These are phyloP conservation scores for Rhinolophus sinicus DNA, from an alignment of 2,113 vertebrate species.

Conservation along the genomic window DNA sequence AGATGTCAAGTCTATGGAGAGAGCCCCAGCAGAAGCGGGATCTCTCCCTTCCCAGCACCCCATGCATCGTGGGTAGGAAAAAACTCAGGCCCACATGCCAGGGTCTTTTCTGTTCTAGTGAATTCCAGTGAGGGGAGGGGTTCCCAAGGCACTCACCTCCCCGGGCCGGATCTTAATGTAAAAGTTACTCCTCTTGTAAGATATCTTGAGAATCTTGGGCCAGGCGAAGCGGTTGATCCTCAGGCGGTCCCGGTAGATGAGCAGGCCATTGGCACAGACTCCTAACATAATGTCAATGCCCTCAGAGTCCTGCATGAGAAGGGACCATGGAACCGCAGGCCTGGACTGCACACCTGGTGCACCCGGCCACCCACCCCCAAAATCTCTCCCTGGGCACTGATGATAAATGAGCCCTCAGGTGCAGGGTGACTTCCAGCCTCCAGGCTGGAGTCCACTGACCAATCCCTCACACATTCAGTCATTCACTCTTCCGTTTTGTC, in stretches of 20 bases:
- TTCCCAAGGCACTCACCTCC: constrained; percentile 88
- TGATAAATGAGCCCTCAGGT: not conserved
- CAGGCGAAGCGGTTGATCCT: constrained; percentile 99
- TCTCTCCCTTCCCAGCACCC: not conserved
- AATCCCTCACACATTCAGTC: not conserved
- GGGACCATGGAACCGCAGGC: not conserved
- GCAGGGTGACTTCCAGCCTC: not conserved
- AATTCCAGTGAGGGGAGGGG: not conserved
- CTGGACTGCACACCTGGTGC: not conserved
- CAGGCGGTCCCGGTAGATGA: constrained; percentile 97
- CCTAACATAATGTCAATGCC: constrained; percentile 99
- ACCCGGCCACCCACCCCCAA: not conserved
- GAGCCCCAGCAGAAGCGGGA: not conserved
- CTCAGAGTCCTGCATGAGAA: constrained; percentile 93
- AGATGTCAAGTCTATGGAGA: not conserved
- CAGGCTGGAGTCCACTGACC: not conserved
- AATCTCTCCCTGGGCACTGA: not conserved
- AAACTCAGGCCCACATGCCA: not conserved
- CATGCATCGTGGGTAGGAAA: not conserved
- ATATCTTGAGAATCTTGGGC: constrained; percentile 99
- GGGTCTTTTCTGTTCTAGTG: not conserved
- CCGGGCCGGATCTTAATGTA: constrained; percentile 99
- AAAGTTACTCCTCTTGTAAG: constrained; percentile 99
- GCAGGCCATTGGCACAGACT: constrained; percentile 96
- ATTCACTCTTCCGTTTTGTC: not conserved